phyloP scores from a whole-genome alignment of 2,113 vertebrate genomes.

The Riparia riparia region DNA sequence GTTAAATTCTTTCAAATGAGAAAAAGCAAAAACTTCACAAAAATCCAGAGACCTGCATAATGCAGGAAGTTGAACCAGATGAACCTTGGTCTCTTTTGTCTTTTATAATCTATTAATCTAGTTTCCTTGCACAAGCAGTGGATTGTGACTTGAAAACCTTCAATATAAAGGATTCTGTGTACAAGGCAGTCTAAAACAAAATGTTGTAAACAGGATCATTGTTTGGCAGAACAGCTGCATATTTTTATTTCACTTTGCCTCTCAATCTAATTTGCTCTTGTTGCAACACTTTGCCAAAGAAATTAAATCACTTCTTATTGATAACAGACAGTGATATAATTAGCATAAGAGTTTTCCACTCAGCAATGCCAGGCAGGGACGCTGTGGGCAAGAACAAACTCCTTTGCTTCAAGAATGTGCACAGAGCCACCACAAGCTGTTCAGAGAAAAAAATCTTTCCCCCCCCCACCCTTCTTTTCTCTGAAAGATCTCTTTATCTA shows the following conservation, averaged over 20 bases:
- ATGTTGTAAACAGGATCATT: slow-evolving; percentile 29
- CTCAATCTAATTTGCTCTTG: slow-evolving; percentile 52
- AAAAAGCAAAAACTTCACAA: background rate
- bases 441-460: background rate
- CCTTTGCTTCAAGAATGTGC: slow-evolving; percentile 42
- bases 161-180: slow-evolving; percentile 58
- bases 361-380: slow-evolving; percentile 21
- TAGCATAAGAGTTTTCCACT: slow-evolving; percentile 44
- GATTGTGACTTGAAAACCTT: slow-evolving; percentile 45
- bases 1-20: background rate
- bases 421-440: background rate
- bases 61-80: slow-evolving; percentile 8
- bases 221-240: slow-evolving; percentile 54
- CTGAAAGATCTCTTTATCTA: slow-evolving; percentile 57
- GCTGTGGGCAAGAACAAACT: slow-evolving; percentile 36
- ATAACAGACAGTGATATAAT: slow-evolving; percentile 54
- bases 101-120: slow-evolving; percentile 43
- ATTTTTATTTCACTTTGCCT: slow-evolving; percentile 53
- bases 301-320: slow-evolving; percentile 63
- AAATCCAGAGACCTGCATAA: background rate
- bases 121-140: slow-evolving; percentile 46
- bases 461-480: background rate
- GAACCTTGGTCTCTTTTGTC: slow-evolving; percentile 33
- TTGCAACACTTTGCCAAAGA: slow-evolving; percentile 54
- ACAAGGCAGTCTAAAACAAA: slow-evolving; percentile 33